Evolutionary conservation across 2,888 invertebrate species (phyloP).

Genomic region (Leptinotarsa haldemani): DNA sequence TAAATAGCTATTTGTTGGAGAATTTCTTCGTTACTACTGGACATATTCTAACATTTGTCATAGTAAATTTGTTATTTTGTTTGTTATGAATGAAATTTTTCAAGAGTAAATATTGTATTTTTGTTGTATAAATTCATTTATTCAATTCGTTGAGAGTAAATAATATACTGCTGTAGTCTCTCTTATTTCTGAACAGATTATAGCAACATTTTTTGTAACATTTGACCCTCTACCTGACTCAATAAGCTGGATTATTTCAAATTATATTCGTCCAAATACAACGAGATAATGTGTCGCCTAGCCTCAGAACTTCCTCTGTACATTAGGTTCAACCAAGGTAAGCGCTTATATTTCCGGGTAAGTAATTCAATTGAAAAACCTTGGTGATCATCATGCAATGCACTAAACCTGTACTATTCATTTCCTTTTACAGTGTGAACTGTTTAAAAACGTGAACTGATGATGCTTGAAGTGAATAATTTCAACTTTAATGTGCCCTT

Average conservation of each 20-base stretch:
- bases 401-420: constrained; percentile 26
- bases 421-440: constrained; percentile 17
- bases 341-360: constrained; percentile 54
- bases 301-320: constrained; percentile 51
- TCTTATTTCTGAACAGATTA: too few relatives aligned
- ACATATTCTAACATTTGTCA: too few relatives aligned
- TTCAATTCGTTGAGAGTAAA: too few relatives aligned
- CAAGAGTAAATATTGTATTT: too few relatives aligned
- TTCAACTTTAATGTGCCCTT: too few relatives aligned
- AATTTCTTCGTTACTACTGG: too few relatives aligned
- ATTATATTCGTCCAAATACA: constrained; percentile 40
- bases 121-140: too few relatives aligned
- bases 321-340: constrained; percentile 56
- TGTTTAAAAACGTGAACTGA: neutral
- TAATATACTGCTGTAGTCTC: too few relatives aligned
- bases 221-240: neutral
- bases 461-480: neutral
- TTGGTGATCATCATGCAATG: constrained; percentile 54
- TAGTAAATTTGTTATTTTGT: too few relatives aligned
- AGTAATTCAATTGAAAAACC: constrained; percentile 50
- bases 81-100: too few relatives aligned
- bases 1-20: too few relatives aligned
- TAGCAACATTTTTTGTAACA: neutral
- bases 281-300: constrained; percentile 39
- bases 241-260: constrained; percentile 2